phyloP scores from a whole-genome alignment of 2,797 vertebrate species.

The Poecilia wingei region DNA sequence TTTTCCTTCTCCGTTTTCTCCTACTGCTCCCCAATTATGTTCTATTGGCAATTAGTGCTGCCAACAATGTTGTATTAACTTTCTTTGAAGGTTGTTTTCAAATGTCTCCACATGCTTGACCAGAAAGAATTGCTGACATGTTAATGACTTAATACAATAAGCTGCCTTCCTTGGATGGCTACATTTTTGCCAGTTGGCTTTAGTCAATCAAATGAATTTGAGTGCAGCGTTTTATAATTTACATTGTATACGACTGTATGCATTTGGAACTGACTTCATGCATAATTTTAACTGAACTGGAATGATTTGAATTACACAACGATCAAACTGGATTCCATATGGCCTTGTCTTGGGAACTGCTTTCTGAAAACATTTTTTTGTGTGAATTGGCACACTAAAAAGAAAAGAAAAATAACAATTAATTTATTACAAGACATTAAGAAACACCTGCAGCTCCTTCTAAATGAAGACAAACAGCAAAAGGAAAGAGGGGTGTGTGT shows the following conservation, averaged over 20 bases:
- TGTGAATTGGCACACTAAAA: background rate
- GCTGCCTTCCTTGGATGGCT: background rate
- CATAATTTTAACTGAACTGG: background rate
- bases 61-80: background rate
- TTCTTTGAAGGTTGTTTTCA: background rate
- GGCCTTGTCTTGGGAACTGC: background rate
- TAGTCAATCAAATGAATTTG: background rate
- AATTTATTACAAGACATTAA: background rate
- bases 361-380: background rate
- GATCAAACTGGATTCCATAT: background rate
- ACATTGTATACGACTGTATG: background rate
- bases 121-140: background rate
- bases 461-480: background rate
- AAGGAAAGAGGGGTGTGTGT: slow-evolving; percentile 8
- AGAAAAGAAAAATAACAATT: background rate
- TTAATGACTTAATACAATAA: background rate
- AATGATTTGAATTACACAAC: background rate
- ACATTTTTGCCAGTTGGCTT: background rate
- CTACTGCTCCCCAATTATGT: background rate
- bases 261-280: background rate
- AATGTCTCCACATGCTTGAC: background rate
- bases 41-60: background rate
- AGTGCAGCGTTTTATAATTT: background rate
- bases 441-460: background rate
- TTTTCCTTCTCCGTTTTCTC: background rate